Conservation (phyloP, 2,888 invertebrate species). For the Acholoe squamosa region DNA sequence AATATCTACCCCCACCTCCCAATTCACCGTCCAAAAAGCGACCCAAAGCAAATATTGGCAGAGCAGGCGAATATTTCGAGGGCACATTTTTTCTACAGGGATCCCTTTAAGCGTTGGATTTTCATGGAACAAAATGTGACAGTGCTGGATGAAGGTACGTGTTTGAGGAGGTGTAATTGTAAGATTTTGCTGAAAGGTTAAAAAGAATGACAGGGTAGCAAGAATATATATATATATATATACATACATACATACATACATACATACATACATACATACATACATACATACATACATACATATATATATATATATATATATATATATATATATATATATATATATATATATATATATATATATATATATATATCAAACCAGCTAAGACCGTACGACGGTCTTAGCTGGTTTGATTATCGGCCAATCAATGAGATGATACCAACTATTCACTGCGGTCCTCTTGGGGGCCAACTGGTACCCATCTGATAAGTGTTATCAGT, state of each 20-base stretch:
- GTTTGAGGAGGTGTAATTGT: not conserved
- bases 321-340: not conserved
- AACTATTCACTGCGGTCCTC: too few species aligned
- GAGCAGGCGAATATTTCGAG: too few species aligned
- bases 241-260: not conserved
- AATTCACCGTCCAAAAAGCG: too few species aligned
- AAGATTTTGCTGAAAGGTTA: not conserved
- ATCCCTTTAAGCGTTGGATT: not conserved
- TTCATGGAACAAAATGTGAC: not conserved
- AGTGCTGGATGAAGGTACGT: not conserved
- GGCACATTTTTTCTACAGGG: not conserved
- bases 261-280: not conserved
- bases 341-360: not conserved
- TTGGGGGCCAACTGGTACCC: too few species aligned
- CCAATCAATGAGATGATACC: too few species aligned
- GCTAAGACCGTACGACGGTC: too few species aligned
- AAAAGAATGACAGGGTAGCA: not conserved
- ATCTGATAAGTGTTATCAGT: too few species aligned
- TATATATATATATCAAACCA: too few species aligned
- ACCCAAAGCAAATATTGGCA: too few species aligned
- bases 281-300: not conserved
- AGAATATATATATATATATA: not conserved
- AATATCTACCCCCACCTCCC: too few species aligned
- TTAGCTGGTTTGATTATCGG: too few species aligned
- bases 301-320: not conserved